Conservation (phyloP, 2,888 invertebrate species). For the Drosophila nr. perissopoda region DNA sequence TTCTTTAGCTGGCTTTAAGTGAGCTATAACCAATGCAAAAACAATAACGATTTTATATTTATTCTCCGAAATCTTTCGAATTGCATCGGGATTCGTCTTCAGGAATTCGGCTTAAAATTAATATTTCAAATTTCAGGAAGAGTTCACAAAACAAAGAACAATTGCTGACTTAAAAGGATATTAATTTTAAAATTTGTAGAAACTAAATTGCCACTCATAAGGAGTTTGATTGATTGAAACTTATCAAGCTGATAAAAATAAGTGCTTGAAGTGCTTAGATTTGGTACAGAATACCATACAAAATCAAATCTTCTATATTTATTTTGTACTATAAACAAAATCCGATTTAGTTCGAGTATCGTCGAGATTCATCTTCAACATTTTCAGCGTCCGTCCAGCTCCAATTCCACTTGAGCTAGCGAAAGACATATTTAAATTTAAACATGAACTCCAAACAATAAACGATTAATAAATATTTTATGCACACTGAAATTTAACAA, state of each 20-base stretch:
- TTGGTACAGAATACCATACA: background rate
- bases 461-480: background rate
- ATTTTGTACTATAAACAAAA: background rate
- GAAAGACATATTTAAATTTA: background rate
- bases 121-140: background rate
- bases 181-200: background rate
- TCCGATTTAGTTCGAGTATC: background rate
- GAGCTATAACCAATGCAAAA: background rate
- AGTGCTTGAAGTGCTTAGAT: background rate
- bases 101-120: background rate
- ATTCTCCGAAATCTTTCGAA: background rate
- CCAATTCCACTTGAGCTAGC: background rate
- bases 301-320: background rate
- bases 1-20: background rate
- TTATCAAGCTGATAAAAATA: background rate
- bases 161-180: background rate
- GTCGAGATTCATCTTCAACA: too few relatives aligned
- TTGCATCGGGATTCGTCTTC: accelerated
- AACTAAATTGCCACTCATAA: background rate
- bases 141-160: background rate
- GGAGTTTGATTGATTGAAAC: background rate
- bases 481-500: background rate
- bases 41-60: background rate
- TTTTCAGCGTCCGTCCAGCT: background rate
- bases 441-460: background rate